Base-by-base conservation (phyloP, 2,797 vertebrate species). In the Phaenicophaeus curvirostris region DNA sequence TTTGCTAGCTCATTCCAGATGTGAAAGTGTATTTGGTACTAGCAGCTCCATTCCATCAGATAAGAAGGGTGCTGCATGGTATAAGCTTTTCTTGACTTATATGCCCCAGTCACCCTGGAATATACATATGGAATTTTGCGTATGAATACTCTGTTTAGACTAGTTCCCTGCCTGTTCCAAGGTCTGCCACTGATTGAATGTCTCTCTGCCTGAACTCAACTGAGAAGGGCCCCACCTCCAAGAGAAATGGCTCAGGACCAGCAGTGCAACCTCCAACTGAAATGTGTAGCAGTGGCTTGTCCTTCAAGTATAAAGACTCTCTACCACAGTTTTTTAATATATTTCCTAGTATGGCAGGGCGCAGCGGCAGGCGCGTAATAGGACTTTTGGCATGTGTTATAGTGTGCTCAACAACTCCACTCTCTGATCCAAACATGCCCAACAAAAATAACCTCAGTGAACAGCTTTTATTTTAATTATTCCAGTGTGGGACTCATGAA, bases 401-500 rank as follows among this genome's bases (percentile, higher is more conserved):
- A 82, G 75, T 86, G 73, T 90, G 91, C 94, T 95, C 82, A 88
- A 96, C 92, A 96, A 93, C 89, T 95, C 79, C 30, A 25, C 71
- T 85, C 82, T 93, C 85, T 95, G 89, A 96, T 96, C 94, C 94
- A 96, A 96, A 96, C 92, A 96, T 93, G 89, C 91, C 89, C 93
- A 96, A 91, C 95, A 96, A 96, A 96, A 96, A 96, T 96, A 96
- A 96, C 94, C 93, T 95, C 85, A 96, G 82, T 89, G 93, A 95
- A 92, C 89, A 95, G 79, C 93, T 92, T 94, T 95, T 93, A 94
- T 94, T 95, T 93, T 91, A 96, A 96, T 95, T 96, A 96, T 96
- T 96, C 73, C 94, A 96, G 69, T 81, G 89, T 95, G 96, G 91
- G 53, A 78, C 67, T 94, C 73, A 4, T 78, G 82, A 92, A 78